Base-by-base conservation (phyloP, 2,797 vertebrate species). In the Sciurus vulgaris region DNA sequence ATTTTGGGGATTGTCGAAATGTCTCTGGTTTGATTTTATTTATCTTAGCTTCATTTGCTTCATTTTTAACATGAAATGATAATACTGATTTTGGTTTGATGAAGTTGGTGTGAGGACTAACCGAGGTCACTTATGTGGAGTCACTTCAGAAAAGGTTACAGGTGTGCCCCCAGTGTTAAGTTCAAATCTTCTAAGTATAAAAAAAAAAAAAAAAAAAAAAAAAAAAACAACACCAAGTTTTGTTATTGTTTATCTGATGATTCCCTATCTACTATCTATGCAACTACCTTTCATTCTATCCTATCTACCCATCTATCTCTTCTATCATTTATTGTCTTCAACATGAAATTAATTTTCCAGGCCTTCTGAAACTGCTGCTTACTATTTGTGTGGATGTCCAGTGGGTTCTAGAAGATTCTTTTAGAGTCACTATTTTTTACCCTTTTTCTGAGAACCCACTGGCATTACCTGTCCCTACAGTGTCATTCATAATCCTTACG, bases 11-110 rank as follows among this genome's bases (percentile, higher is more conserved):
- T 86, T 8, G 0, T 69, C 49, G 63, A 65, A 38, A 38, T 89
- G 63, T 85, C 49, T 95, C 35, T 73, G 73, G n/a, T 89, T 94
- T 81, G 26, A 41, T 79, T 90, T 93, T 79, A 47, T 77, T 69
- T 86, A 20, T 78, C 44, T 85, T 86, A 86, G 63, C 38, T 15
- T 82, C 18, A 44, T 96, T 72, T 91, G 67, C 63, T 92, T 91
- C 63, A 11, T 92, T 90, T 74, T 26, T 78, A 77, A 76, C 20
- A 8, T 72, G 33, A 63, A 76, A 61, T 73, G 61, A 81, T 81
- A 65, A 63, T 77, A 35, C 11, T 47, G 24, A 10, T 28, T 67
- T 78, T 88, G 86, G 73, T 92, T 90, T 88, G 73, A 74, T 24
- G 28, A 38, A 88, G 35, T 59, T 77, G 63, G 17, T 61, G 1